Conservation (phyloP, 2,888 invertebrate genomes). For the Sinohyriopsis cumingii region DNA sequence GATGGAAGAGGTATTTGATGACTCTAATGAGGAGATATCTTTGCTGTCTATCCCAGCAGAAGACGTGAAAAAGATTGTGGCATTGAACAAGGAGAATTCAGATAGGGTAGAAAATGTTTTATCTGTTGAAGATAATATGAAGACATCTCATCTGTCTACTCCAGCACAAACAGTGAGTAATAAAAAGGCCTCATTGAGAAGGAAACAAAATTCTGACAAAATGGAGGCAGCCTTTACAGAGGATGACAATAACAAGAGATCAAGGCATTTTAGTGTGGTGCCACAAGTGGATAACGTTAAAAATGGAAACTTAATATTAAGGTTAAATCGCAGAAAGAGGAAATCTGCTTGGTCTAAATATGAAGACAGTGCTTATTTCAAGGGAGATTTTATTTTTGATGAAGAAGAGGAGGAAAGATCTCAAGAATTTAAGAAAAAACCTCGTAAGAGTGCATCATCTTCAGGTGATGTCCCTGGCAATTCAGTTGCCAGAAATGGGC, state of each 20-base stretch:
- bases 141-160: too few species aligned
- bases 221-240: neutral
- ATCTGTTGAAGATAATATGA: too few species aligned
- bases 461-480: neutral
- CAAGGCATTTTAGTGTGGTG: neutral
- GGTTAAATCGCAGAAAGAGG: slow-evolving; percentile 14
- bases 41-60: too few species aligned
- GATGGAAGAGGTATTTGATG: too few species aligned
- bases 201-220: neutral
- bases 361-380: slow-evolving; percentile 36
- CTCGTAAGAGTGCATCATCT: slow-evolving; percentile 1
- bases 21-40: too few species aligned
- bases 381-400: slow-evolving; percentile 39
- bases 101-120: too few species aligned
- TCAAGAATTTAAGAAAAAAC: slow-evolving; percentile 23
- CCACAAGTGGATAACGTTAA: neutral
- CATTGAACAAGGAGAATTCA: too few species aligned
- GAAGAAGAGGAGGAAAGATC: slow-evolving; percentile 26
- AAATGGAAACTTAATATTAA: neutral
- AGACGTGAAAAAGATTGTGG: too few species aligned
- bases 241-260: slow-evolving; percentile 3
- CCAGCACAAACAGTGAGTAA: too few species aligned
- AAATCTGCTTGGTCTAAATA: slow-evolving; percentile 34
- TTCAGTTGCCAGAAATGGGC: neutral
- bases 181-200: too few species aligned